A percentile compares a stretch with the other conserved stretches of the same genome.
These are phyloP conservation scores for Drosophila picticornis DNA, from an alignment of 2,888 invertebrate genomes.

Conservation along the genomic window DNA sequence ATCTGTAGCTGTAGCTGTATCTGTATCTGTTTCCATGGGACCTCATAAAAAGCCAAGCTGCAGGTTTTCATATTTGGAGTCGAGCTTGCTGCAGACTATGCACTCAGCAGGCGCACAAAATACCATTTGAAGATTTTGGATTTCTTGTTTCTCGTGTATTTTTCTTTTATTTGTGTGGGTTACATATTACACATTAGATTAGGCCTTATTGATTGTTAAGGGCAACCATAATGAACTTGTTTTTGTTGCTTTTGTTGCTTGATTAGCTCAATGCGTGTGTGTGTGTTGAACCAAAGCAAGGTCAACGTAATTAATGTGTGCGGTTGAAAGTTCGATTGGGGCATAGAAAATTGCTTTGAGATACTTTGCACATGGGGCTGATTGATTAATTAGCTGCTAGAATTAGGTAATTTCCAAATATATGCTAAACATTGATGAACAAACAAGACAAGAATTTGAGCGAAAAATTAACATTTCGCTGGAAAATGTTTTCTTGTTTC, in stretches of 20 bases:
- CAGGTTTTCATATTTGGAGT: conserved; percentile 26
- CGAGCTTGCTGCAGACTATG: conserved; percentile 58
- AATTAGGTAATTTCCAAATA: conserved; percentile 15
- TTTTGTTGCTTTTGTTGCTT: conserved; percentile 15
- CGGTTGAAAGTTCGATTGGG: conserved; percentile 16
- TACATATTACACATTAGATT: conserved; percentile 65
- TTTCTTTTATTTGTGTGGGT: conserved; percentile 41
- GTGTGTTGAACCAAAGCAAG: conserved; percentile 30
- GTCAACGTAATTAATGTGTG: conserved; percentile 51
- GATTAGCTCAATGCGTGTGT: not conserved
- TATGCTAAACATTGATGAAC: conserved; percentile 9
- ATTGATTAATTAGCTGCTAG: conserved; percentile 50
- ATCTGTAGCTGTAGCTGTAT: no score
- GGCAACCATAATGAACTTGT: conserved; percentile 58
- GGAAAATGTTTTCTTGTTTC: conserved; percentile 6
- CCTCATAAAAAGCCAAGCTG: conserved; percentile 42
- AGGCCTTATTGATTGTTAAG: conserved; percentile 52
- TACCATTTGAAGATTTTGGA: conserved; percentile 48
- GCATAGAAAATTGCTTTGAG: conserved; percentile 4
- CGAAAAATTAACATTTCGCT: conserved; percentile 1
- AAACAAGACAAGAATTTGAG: conserved; percentile 19
- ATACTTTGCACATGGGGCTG: conserved; percentile 52
- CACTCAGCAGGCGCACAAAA: conserved; percentile 60
- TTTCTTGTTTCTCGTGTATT: conserved; percentile 19
- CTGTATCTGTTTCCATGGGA: not conserved